Evolutionary conservation across 2,888 invertebrate genomes (phyloP).

Genomic region (Neoascia interrupta): DNA sequence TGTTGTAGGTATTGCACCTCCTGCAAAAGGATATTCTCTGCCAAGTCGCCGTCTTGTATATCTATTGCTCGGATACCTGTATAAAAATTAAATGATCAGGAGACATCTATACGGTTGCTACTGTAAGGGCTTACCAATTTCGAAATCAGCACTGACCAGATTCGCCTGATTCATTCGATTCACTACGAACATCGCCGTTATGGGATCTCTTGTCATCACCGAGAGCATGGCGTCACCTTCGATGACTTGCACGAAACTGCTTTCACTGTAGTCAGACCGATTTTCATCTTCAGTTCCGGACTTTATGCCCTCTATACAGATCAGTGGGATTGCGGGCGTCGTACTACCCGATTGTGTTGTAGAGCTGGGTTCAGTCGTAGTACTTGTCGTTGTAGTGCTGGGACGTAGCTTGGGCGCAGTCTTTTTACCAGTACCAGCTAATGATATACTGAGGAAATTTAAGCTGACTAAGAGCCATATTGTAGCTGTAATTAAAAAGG

Average conservation of each 20-base stretch:
- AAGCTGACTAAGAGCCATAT: conserved; percentile 54
- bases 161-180: conserved; percentile 78
- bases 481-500: conserved; percentile 37
- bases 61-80: conserved; percentile 77
- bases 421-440: conserved; percentile 55
- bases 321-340: conserved; percentile 72
- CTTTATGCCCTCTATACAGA: conserved; percentile 77
- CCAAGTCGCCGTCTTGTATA: conserved; percentile 72
- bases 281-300: conserved; percentile 70
- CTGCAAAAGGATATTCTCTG: conserved; percentile 77
- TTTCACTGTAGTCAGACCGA: conserved; percentile 71
- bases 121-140: conserved; percentile 76
- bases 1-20: conserved; percentile 78
- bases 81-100: too few relatives aligned
- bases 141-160: conserved; percentile 76
- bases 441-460: conserved; percentile 35
- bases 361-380: conserved; percentile 51
- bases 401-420: conserved; percentile 22
- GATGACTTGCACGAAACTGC: conserved; percentile 75
- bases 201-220: conserved; percentile 76
- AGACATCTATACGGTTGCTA: background rate
- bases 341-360: conserved; percentile 61
- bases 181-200: conserved; percentile 77
- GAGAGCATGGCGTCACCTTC: conserved; percentile 78
- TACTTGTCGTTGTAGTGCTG: conserved; percentile 56